Percentiles rank a stretch among this genome's conserved stretches.
These are phyloP conservation scores for Cebus imitator DNA, from an alignment of 2,113 vertebrate genomes.

Conservation along the genomic window DNA sequence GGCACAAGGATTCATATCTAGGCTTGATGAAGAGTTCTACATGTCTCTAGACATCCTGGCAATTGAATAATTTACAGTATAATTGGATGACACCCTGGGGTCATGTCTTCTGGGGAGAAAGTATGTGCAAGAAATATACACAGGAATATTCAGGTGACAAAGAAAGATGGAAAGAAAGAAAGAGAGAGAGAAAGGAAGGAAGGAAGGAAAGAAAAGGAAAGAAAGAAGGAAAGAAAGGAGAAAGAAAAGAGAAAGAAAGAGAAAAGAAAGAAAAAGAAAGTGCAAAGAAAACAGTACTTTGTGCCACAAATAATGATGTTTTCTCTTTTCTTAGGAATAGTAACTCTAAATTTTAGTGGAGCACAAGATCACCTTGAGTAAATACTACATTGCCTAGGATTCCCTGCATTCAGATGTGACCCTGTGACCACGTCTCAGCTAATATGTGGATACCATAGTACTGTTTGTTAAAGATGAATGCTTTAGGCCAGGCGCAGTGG, in stretches of 20 bases:
- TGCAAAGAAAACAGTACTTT: background rate
- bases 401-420: background rate
- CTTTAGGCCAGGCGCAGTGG: background rate
- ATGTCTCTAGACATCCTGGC: background rate
- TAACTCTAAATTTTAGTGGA: background rate
- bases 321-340: background rate
- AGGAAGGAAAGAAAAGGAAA: too few species aligned
- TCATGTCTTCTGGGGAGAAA: background rate
- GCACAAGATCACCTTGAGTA: background rate
- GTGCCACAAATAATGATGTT: background rate
- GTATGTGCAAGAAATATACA: background rate
- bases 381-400: background rate
- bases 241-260: too few species aligned
- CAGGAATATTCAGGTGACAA: too few species aligned
- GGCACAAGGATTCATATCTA: background rate
- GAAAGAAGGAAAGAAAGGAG: too few species aligned
- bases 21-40: background rate
- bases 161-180: background rate
- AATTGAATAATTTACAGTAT: background rate
- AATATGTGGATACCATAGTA: too few species aligned
- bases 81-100: too few species aligned
- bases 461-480: background rate
- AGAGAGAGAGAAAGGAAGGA: background rate
- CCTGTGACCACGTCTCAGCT: background rate
- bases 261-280: background rate